Percentiles rank a stretch among this genome's conserved stretches.
Evolutionary conservation across 2,113 vertebrate genomes (phyloP).

Genomic region (Menura novaehollandiae): DNA sequence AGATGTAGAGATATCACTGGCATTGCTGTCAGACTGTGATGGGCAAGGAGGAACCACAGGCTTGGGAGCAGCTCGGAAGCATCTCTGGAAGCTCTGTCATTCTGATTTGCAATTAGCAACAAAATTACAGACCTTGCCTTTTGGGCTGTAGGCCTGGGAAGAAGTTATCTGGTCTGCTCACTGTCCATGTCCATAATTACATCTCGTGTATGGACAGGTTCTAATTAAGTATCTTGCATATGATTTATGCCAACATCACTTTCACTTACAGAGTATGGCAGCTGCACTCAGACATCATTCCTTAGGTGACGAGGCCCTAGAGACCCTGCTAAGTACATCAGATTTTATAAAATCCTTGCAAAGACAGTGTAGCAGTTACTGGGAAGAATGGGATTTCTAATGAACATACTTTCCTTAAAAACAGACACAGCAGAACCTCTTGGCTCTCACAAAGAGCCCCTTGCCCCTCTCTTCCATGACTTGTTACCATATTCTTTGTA

Average conservation of each 20-base stretch:
- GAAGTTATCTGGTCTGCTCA: not conserved
- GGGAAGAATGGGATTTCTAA: not conserved
- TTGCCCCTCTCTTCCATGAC: not conserved
- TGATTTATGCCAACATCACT: not conserved
- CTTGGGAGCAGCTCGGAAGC: not conserved
- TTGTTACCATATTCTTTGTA: not conserved
- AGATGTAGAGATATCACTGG: not conserved
- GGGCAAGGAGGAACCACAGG: rapidly evolving
- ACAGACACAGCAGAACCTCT: not conserved
- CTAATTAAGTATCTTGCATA: not conserved
- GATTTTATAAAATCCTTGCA: not conserved
- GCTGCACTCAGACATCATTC: not conserved
- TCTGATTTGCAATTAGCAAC: not conserved
- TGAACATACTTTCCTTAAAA: not conserved
- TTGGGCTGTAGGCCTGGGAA: not conserved
- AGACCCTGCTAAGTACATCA: not conserved
- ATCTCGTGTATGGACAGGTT: not conserved
- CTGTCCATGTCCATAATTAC: not conserved
- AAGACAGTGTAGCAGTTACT: not conserved
- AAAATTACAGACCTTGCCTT: not conserved
- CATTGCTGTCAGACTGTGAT: not conserved
- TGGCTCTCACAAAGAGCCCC: not conserved
- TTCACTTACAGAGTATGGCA: not conserved
- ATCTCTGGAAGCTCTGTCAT: not conserved
- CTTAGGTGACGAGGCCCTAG: not conserved